Evolutionary conservation across 2,113 vertebrate species (phyloP).

Genomic region (Marmota flaviventris): DNA sequence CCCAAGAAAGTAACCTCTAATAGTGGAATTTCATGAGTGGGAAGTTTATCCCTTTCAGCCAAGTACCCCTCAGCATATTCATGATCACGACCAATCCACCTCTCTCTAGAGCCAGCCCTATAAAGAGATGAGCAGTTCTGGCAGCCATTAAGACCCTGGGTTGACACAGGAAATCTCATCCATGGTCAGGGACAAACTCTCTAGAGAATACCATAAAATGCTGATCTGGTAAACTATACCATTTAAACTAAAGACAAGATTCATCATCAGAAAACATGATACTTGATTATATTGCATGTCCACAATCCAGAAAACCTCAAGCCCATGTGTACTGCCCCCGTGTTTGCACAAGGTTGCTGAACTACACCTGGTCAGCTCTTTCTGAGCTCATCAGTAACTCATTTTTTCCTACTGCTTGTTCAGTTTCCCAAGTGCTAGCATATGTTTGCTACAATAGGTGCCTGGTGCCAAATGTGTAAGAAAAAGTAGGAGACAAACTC

Average conservation of each 20-base stretch:
- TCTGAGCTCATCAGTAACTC: neutral
- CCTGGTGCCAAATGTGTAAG: constrained; percentile 46
- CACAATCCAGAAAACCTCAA: neutral
- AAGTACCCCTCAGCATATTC: neutral
- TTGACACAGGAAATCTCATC: neutral
- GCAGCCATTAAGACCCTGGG: neutral
- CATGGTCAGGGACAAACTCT: neutral
- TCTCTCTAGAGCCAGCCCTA: neutral
- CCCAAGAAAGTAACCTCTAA: neutral
- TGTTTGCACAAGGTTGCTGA: neutral
- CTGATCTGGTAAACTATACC: neutral
- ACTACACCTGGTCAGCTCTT: neutral
- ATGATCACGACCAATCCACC: neutral
- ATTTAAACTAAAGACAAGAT: constrained; percentile 24
- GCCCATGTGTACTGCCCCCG: neutral
- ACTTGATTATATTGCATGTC: neutral
- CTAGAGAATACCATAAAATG: neutral
- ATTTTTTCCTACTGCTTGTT: constrained; percentile 31
- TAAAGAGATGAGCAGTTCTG: neutral
- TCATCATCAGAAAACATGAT: neutral
- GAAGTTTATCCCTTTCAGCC: neutral
- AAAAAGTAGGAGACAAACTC: constrained; percentile 66
- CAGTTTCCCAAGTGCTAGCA: constrained; percentile 24
- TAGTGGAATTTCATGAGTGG: neutral
- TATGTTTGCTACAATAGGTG: constrained; percentile 35